These are phyloP conservation scores for Drosophila erecta DNA, from an alignment of 1,140 invertebrate species.

Conservation along the genomic window DNA sequence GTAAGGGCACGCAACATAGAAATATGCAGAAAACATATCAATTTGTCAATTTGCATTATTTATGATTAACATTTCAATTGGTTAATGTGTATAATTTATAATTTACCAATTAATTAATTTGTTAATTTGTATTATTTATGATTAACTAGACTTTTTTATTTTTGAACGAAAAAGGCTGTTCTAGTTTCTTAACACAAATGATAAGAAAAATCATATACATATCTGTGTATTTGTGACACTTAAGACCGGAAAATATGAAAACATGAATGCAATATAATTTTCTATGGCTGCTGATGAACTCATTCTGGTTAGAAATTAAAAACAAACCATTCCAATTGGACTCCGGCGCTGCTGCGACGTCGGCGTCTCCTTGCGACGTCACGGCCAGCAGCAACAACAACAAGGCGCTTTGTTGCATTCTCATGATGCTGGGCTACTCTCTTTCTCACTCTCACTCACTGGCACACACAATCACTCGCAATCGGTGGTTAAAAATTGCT, in stretches of 20 bases:
- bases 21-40: background rate
- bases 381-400: slow-evolving; percentile 47
- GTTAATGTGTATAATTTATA: too few species aligned
- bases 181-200: too few species aligned
- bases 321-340: slow-evolving; percentile 63
- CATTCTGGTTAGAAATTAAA: slow-evolving; percentile 30
- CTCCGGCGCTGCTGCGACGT: slow-evolving; percentile 33
- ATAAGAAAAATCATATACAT: background rate
- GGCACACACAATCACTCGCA: slow-evolving; percentile 9
- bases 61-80: too few species aligned
- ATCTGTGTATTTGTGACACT: background rate
- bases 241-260: background rate
- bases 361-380: slow-evolving; percentile 56
- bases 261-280: slow-evolving; percentile 45
- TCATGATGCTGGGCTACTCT: slow-evolving; percentile 21
- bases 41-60: background rate
- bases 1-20: too few species aligned
- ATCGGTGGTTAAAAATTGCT: background rate
- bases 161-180: too few species aligned
- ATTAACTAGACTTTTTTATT: too few species aligned
- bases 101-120: too few species aligned
- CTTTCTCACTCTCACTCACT: background rate
- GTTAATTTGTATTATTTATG: too few species aligned
- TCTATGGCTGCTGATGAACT: slow-evolving; percentile 61
- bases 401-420: slow-evolving; percentile 43